Evolutionary conservation across 2,888 invertebrate genomes (phyloP), one percentile per base, ranked within the genome.

Genomic region (Pharmacophagus antenor): DNA sequence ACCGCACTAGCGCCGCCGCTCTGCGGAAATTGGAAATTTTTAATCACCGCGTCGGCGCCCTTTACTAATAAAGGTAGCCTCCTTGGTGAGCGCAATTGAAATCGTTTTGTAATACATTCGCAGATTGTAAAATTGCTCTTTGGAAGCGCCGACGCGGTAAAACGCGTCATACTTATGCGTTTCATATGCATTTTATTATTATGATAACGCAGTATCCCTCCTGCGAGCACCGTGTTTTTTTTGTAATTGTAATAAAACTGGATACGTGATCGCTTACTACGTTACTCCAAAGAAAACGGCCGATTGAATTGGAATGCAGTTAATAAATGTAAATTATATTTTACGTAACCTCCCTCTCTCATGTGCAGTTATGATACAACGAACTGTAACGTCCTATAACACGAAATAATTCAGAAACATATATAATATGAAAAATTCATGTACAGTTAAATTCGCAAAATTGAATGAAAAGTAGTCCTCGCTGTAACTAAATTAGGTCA

Each of bases 1-100:
- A 60, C 37, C 65, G 58, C 65, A 66, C 67, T 70, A 70, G 69
- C 69, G 65, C 66, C 64, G 62, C 63, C 50, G 65, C 74, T 73
- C 20, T 76, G 73, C 76, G 81, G 83, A 84, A 81, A 85, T 85
- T 82, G 80, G 71, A 82, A 76, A 77, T 76, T 80, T 83, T 85
- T 84, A 82, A 86, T 82, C 75, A 75, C 77, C 72, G 62, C 63
- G 74, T 77, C 83, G 82, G 84, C 80, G 79, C 76, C 79, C 70
- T 77, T 84, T 80, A 70, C 59, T 52, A 56, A 56, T 62, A 57
- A 62, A 62, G 57, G 59, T 64, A 61, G 60, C 62, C 62, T 58
- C 61, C 31, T 51, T 60, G 59, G 47, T 27, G 51, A 41, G 56
- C 66, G 59, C 67, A 67, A 64, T 67, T 67, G 66, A 62, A 65